phyloP scores from a whole-genome alignment of 1,140 invertebrate genomes.

The Nephila pilipes region DNA sequence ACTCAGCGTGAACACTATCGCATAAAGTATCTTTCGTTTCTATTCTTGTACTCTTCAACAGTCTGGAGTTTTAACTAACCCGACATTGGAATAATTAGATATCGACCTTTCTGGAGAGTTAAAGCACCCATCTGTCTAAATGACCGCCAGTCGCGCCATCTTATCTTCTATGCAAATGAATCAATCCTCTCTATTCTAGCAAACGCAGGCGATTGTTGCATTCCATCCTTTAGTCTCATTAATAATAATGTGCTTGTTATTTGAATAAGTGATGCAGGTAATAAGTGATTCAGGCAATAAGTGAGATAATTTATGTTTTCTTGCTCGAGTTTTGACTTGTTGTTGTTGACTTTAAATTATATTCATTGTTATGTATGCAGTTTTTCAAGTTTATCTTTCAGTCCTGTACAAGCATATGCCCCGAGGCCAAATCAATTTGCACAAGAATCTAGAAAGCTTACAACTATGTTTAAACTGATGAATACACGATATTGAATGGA shows the following conservation, averaged over 20 bases:
- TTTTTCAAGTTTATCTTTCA: no score
- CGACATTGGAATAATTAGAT: slow-evolving; percentile 22
- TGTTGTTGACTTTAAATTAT: background rate
- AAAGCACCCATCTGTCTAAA: slow-evolving; percentile 11
- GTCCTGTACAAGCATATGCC: no score
- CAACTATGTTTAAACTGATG: no score
- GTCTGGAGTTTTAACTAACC: background rate
- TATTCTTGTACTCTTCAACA: background rate
- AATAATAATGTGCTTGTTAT: slow-evolving; percentile 41
- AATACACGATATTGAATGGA: no score
- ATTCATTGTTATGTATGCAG: no score
- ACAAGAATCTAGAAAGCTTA: no score
- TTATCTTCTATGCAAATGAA: slow-evolving; percentile 50
- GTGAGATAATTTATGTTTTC: slow-evolving; percentile 18
- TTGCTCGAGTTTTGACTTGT: background rate
- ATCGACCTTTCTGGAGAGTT: background rate
- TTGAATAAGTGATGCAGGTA: slow-evolving; percentile 34
- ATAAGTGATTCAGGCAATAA: background rate
- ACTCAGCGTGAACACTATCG: background rate
- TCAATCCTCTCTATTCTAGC: slow-evolving; percentile 1
- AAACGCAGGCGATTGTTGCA: slow-evolving; percentile 35
- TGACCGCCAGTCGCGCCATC: background rate
- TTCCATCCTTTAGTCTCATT: slow-evolving; percentile 35
- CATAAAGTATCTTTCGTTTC: background rate
- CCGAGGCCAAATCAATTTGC: no score